Base-by-base conservation (phyloP, 2,797 vertebrate genomes). In the Hyperoplus lanceolatus region DNA sequence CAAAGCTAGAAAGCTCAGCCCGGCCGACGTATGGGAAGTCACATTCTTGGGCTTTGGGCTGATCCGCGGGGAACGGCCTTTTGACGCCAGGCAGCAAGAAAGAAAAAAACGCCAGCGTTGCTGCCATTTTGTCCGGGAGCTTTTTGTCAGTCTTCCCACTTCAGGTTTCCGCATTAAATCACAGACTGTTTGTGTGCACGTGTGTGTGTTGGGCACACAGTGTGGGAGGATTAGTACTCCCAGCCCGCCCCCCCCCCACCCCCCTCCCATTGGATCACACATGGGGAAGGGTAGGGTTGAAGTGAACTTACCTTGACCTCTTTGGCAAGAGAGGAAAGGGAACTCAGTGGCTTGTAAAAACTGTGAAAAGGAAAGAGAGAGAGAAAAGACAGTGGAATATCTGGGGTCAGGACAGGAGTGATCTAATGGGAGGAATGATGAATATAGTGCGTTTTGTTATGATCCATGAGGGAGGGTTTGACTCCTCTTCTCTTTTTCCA, bases 301-400 rank as follows among this genome's bases (percentile, higher is more conserved):
- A 60, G 18, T 86, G 79, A 90, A 83, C 70, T 89, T 79, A 84
- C 89, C 83, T 86, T 88, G 84, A 89, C 85, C 89, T 80, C 65
- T 79, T 69, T 84, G 81, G 80, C 59, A 75, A 46, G 12, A 16
- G 45, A 79, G 42, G 60, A 55, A 66, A 65, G 65, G 59, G 70
- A 80, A 84, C 54, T 58, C 65, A 13, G 78, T 72, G 77, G 77
- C 63, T 58, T 76, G 82, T 80, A 57, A 79, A 80, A 73, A n/a
- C 38, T 61, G 18, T 1, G 7, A 70, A 57, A 48, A 42, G 43
- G 1, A 14, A 46, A 5, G 4, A 14, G 1, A 4, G 45, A 53
- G 38, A 57, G 60, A 71, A 42, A 13, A 71, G 57, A 59, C 59
- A 29, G 70, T 42, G 79, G 81, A 85, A 83, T 73, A 82, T 86